These are phyloP conservation scores for Pammene aurita DNA, from an alignment of 2,888 invertebrate genomes.

Conservation along the genomic window DNA sequence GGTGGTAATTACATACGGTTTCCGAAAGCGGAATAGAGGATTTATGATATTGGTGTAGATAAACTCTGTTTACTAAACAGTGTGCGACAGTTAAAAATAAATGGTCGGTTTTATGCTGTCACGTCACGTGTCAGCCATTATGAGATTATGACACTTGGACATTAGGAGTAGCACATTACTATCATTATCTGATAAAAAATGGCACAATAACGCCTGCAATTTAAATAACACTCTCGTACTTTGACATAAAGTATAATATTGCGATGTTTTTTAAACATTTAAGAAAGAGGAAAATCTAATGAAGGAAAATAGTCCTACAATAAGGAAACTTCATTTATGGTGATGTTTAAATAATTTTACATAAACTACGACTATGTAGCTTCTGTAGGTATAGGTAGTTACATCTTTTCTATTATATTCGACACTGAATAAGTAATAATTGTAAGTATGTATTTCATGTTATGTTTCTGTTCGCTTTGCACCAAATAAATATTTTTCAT, in stretches of 20 bases:
- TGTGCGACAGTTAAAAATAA: too few species aligned
- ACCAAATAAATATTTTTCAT: too few species aligned
- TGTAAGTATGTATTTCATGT: too few species aligned
- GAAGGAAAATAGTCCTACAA: slow-evolving; percentile 1
- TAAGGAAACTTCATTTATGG: slow-evolving; percentile 5
- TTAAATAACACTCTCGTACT: background rate
- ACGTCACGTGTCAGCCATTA: background rate
- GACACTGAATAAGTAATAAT: too few species aligned
- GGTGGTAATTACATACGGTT: too few species aligned
- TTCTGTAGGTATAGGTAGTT: background rate
- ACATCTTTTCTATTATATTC: too few species aligned
- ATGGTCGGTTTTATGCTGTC: background rate
- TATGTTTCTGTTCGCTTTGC: too few species aligned
- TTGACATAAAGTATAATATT: background rate
- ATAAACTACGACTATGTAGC: background rate
- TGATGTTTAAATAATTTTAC: background rate
- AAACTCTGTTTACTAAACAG: too few species aligned
- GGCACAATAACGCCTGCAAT: background rate
- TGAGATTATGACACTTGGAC: background rate
- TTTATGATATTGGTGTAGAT: too few species aligned
- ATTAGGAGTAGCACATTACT: background rate
- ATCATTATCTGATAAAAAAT: background rate
- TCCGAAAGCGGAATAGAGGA: too few species aligned
- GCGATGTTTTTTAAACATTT: background rate
- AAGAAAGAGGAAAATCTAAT: slow-evolving; percentile 5